Evolutionary conservation across 1,140 invertebrate species (phyloP).

Genomic region (Monomorium pharaonis): DNA sequence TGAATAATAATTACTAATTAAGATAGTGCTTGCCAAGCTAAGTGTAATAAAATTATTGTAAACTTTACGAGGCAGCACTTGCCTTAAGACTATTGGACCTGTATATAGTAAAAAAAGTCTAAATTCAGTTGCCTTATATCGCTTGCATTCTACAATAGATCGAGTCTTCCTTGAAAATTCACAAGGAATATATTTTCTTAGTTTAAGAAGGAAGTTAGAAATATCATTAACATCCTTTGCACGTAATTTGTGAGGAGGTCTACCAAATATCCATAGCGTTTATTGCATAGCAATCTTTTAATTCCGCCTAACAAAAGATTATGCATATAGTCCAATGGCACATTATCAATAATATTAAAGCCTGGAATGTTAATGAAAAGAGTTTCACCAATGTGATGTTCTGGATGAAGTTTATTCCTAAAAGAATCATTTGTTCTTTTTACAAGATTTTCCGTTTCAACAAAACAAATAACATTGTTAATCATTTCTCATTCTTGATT

Average conservation of each 20-base stretch:
- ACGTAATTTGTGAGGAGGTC: too few species aligned
- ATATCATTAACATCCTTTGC: too few species aligned
- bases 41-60: slow-evolving; percentile 21
- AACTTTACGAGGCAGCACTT: not conserved
- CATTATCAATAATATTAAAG: slow-evolving; percentile 4
- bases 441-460: not conserved
- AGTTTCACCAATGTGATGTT: not conserved
- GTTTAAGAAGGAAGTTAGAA: too few species aligned
- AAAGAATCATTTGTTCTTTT: slow-evolving; percentile 8
- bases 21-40: not conserved
- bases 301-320: too few species aligned
- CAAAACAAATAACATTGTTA: slow-evolving; percentile 12
- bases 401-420: not conserved
- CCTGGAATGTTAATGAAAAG: not conserved
- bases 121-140: not conserved
- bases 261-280: too few species aligned
- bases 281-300: too few species aligned
- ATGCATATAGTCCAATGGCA: not conserved
- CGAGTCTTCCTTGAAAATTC: too few species aligned
- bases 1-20: slow-evolving; percentile 1
- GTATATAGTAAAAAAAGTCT: slow-evolving; percentile 5
- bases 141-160: not conserved
- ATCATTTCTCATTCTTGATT: slow-evolving; percentile 26
- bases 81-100: not conserved
- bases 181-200: too few species aligned